A percentile compares a stretch with the other conserved stretches of the same genome.
Evolutionary conservation across 2,888 invertebrate species (phyloP).

Genomic region (Tiliacea aurago): DNA sequence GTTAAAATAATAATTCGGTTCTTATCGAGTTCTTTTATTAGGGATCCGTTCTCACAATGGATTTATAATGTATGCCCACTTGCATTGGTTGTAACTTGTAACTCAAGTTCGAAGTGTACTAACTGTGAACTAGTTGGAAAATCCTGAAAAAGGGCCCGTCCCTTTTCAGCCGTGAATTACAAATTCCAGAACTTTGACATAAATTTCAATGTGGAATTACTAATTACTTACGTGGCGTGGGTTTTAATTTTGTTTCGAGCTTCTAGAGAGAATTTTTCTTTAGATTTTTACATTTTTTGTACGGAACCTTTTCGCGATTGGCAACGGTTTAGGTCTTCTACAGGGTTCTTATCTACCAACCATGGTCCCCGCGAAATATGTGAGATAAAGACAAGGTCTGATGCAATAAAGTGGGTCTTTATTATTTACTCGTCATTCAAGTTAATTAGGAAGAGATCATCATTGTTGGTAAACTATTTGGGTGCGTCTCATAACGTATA

Average conservation of each 20-base stretch:
- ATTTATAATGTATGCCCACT: too few relatives aligned
- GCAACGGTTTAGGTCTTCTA: neutral
- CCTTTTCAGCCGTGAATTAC: neutral
- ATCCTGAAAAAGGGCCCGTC: neutral
- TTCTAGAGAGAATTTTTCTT: neutral
- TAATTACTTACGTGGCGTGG: neutral
- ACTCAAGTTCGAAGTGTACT: neutral
- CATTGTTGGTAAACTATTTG: conserved; percentile 25
- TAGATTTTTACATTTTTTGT: too few relatives aligned
- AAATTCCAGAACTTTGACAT: neutral
- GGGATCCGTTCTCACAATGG: neutral
- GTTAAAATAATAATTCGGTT: conserved; percentile 10
- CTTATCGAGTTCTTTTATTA: neutral
- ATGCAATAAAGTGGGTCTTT: conserved; percentile 32
- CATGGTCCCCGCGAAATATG: conserved; percentile 23
- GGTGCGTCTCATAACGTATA: too few relatives aligned
- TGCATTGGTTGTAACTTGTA: too few relatives aligned
- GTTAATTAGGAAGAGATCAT: conserved; percentile 31
- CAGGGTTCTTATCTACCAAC: conserved; percentile 21
- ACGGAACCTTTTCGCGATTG: conserved; percentile 8
- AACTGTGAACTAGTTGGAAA: neutral
- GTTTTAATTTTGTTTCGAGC: neutral
- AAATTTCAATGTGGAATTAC: neutral
- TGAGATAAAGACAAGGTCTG: conserved; percentile 28
- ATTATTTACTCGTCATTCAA: conserved; percentile 37